Percentiles rank a stretch among this genome's conserved stretches.
Evolutionary conservation across 1,140 invertebrate species (phyloP).

Genomic region (Drosophila subobscura): DNA sequence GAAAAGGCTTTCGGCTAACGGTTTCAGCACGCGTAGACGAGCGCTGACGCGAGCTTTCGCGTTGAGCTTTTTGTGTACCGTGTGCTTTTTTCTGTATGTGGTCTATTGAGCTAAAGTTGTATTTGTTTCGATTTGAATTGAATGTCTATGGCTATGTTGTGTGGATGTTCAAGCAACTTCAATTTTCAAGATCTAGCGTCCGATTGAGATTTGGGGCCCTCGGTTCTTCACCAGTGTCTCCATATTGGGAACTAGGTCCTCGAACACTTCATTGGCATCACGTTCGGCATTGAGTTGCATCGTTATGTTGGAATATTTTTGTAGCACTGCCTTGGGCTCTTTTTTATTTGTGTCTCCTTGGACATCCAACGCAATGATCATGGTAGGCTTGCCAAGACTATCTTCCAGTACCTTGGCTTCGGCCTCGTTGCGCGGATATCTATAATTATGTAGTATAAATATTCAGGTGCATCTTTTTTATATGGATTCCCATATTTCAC

Average conservation of each 20-base stretch:
- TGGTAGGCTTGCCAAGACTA: slow-evolving; percentile 24
- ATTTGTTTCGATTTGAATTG: slow-evolving; percentile 12
- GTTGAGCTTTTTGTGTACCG: slow-evolving; percentile 21
- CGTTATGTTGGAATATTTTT: slow-evolving; percentile 17
- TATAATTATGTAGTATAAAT: background rate
- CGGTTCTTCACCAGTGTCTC: slow-evolving; percentile 13
- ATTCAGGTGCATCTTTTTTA: background rate
- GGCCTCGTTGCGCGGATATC: slow-evolving; percentile 26
- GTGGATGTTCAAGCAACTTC: background rate
- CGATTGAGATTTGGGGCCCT: slow-evolving; percentile 9
- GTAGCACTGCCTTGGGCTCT: slow-evolving; percentile 9
- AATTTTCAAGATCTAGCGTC: slow-evolving; percentile 6
- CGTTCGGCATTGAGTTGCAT: slow-evolving; percentile 26
- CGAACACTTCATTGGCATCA: slow-evolving; percentile 18
- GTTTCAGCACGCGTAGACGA: slow-evolving; percentile 61
- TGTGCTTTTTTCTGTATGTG: slow-evolving; percentile 8
- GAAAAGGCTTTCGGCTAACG: slow-evolving; percentile 71
- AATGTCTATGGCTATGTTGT: background rate
- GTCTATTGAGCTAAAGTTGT: background rate
- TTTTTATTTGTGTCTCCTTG: background rate
- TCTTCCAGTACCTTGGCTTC: slow-evolving; percentile 38
- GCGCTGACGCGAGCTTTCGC: slow-evolving; percentile 44
- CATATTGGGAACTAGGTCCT: slow-evolving; percentile 30
- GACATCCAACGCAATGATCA: slow-evolving; percentile 39
- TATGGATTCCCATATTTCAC: slow-evolving; percentile 5